Conservation (phyloP, 2,888 invertebrate genomes). For the Hydroisotoma schaefferi region DNA sequence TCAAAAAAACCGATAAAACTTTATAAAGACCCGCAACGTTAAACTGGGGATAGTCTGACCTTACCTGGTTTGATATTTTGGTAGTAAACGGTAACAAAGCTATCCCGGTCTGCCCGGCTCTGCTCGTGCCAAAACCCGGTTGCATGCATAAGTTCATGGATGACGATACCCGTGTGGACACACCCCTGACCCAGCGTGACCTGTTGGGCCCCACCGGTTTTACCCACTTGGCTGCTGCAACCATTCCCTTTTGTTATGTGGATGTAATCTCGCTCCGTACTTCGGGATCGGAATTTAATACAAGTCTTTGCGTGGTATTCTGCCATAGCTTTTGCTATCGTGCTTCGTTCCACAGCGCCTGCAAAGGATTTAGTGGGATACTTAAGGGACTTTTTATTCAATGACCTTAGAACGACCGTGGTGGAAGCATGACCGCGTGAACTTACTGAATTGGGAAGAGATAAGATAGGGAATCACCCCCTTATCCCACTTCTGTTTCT, state of each 20-base stretch:
- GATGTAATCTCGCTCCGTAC: slow-evolving; percentile 50
- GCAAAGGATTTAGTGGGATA: background rate
- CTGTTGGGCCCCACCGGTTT: slow-evolving; percentile 55
- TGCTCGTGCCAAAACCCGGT: slow-evolving; percentile 58
- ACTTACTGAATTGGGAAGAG: slow-evolving; percentile 49
- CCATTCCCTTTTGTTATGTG: slow-evolving; percentile 50
- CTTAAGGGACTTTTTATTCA: background rate
- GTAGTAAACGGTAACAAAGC: slow-evolving; percentile 52
- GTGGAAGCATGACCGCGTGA: no score
- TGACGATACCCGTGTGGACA: slow-evolving; percentile 50
- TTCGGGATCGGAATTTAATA: slow-evolving; percentile 50
- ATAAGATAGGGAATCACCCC: slow-evolving; percentile 51
- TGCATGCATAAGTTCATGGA: slow-evolving; percentile 56
- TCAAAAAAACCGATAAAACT: no score
- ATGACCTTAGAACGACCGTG: background rate
- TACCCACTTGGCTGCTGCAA: slow-evolving; percentile 58
- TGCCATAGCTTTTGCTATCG: slow-evolving; percentile 54
- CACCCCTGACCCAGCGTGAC: slow-evolving; percentile 55
- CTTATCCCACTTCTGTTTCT: slow-evolving; percentile 48
- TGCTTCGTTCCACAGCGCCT: slow-evolving; percentile 48
- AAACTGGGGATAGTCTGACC: slow-evolving; percentile 8
- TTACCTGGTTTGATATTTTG: slow-evolving; percentile 49
- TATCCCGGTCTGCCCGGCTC: slow-evolving; percentile 54
- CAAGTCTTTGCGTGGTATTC: slow-evolving; percentile 54
- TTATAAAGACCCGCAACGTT: background rate